A percentile compares a stretch with the other conserved stretches of the same genome.
Evolutionary conservation across 2,113 vertebrate genomes (phyloP).

Genomic region (Sterrhoptilus dennistouni): DNA sequence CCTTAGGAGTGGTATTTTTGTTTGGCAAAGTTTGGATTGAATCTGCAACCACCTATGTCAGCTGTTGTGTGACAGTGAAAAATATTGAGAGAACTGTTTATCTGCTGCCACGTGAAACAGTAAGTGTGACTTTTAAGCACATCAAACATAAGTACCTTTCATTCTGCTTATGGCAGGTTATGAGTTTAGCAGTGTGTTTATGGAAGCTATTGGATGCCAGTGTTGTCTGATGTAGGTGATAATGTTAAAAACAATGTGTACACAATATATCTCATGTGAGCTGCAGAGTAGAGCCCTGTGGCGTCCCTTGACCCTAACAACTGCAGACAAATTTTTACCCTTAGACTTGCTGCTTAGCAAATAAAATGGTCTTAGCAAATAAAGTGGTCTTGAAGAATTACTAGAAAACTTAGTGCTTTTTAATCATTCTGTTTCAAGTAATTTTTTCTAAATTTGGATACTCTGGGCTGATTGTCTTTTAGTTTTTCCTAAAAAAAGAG

Average conservation of each 20-base stretch:
- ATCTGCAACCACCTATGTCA: conserved; percentile 85
- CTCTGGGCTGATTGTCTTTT: neutral
- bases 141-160: conserved; percentile 42
- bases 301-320: neutral
- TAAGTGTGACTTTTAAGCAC: conserved; percentile 63
- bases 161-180: conserved; percentile 8
- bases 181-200: neutral
- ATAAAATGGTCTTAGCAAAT: neutral
- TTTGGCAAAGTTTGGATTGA: conserved; percentile 98
- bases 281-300: neutral
- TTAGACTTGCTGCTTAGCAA: neutral
- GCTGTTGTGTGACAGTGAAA: conserved; percentile 92
- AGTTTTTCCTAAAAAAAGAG: neutral
- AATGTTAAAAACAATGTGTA: neutral
- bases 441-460: neutral
- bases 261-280: accelerated
- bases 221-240: neutral
- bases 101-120: conserved; percentile 90
- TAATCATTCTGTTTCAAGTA: neutral
- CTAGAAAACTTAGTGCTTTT: neutral
- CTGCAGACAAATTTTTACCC: neutral
- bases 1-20: conserved; percentile 90
- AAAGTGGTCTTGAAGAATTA: neutral
- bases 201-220: neutral
- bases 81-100: conserved; percentile 94